Evolutionary conservation across 2,797 vertebrate species (phyloP), one percentile per base, ranked within the genome.

Genomic region (Sebastes minor): DNA sequence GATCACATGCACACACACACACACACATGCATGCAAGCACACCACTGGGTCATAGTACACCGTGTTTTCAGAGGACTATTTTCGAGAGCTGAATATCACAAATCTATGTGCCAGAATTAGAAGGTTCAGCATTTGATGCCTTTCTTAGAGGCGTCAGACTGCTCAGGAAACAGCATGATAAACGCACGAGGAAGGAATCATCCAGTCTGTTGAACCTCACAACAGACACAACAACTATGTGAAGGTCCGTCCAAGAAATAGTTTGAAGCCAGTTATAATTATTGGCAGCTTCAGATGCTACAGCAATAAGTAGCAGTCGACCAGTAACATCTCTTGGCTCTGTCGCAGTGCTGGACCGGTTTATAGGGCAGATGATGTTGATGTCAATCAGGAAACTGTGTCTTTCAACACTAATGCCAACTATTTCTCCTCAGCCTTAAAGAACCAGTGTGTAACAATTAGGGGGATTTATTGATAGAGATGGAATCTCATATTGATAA

Each of bases 51-150:
- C 59, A 68, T 18, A 46, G 67, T 7, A 78, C 79, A 80, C 4
- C 1, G 14, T 46, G 67, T 77, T 75, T 79, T 71, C 68, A 32
- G 23, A 49, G 38, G 23, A 71, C 56, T 60, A 67, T 81, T 81
- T 83, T 27, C 5, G 2, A 13, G 68, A 35, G 61, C 35, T 49
- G 67, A 68, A 59, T 74, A 64, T 76, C 77, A 84, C 67, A 66
- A 53, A 65, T 78, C 32, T 55, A 9, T 25, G 57, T 35, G 77
- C 82, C 79, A 80, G 65, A 85, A 74, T 71, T 70, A 81, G 38
- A 81, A 72, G 66, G 60, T 77, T 80, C 12, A 52, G 56, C 68
- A 71, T 69, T 64, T 35, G 49, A 77, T 77, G 67, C 62, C 23
- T 84, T 83, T 69, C 56, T 80, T 18, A 68, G 74, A 59, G 32